Percentiles rank a stretch among this genome's conserved stretches.
These are phyloP conservation scores for Coregonus suidteri DNA, from an alignment of 2,797 vertebrate genomes.

Conservation along the genomic window DNA sequence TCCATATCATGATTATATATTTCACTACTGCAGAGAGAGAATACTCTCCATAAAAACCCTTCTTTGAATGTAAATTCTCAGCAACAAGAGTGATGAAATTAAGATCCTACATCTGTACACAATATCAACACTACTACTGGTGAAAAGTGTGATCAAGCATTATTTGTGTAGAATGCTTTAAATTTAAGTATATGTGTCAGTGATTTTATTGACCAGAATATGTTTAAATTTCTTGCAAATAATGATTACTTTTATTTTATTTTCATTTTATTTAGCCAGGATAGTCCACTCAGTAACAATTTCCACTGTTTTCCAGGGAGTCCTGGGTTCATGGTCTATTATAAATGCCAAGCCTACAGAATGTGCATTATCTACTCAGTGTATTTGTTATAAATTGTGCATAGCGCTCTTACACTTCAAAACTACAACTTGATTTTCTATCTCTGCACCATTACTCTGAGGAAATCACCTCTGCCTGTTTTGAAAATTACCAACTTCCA, in stretches of 20 bases:
- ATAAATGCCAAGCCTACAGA: neutral
- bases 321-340: neutral
- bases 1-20: too few relatives aligned
- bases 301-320: neutral
- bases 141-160: neutral
- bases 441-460: neutral
- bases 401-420: neutral
- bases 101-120: too few relatives aligned
- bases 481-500: too few relatives aligned
- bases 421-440: neutral
- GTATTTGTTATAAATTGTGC: neutral
- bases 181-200: neutral
- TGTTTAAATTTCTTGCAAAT: too few relatives aligned
- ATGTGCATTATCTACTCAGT: neutral
- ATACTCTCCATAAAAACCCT: too few relatives aligned
- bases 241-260: too few relatives aligned
- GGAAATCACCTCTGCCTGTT: neutral
- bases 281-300: too few relatives aligned
- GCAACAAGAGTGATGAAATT: too few relatives aligned
- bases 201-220: neutral
- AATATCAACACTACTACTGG: too few relatives aligned
- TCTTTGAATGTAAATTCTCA: too few relatives aligned
- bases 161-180: neutral
- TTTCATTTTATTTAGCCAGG: too few relatives aligned
- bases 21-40: too few relatives aligned